Conservation (phyloP, 2,888 invertebrate genomes). For the Pristionchus entomophagus region DNA sequence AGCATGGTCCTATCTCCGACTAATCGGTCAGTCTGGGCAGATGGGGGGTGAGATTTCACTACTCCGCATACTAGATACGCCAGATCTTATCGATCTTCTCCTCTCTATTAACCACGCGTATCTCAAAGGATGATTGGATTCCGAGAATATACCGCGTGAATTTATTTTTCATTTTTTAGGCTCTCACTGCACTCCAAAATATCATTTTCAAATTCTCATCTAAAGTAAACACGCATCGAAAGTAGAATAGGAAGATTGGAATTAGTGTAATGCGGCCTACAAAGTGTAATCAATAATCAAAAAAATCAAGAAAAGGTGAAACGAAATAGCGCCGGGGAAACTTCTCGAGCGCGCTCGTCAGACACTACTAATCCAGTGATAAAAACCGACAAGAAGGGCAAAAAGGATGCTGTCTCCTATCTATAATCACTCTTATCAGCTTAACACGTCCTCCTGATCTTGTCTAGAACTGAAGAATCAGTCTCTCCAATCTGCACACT, state of each 20-base stretch:
- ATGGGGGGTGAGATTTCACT: neutral
- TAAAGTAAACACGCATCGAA: too few relatives aligned
- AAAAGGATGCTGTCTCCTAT: neutral
- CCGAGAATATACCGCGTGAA: too few relatives aligned
- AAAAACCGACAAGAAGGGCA: constrained; percentile 4
- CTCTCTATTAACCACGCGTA: neutral
- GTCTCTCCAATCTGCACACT: too few relatives aligned
- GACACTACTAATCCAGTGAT: constrained; percentile 31
- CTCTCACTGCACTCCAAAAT: too few relatives aligned
- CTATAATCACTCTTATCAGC: neutral
- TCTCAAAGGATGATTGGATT: neutral
- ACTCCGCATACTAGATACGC: neutral
- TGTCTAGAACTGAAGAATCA: too few relatives aligned
- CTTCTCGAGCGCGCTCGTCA: neutral
- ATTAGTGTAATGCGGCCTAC: too few relatives aligned
- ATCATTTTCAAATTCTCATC: too few relatives aligned
- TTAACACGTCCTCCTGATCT: too few relatives aligned
- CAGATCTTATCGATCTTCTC: neutral
- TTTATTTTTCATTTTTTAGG: too few relatives aligned
- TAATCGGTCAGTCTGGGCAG: constrained; percentile 15
- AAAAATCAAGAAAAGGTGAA: neutral
- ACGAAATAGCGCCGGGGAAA: constrained; percentile 3
- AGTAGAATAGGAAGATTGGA: too few relatives aligned
- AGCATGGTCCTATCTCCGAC: neutral
- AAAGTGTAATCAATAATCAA: too few relatives aligned